phyloP scores from a whole-genome alignment of 1,140 invertebrate species.

The Capitella teleta region DNA sequence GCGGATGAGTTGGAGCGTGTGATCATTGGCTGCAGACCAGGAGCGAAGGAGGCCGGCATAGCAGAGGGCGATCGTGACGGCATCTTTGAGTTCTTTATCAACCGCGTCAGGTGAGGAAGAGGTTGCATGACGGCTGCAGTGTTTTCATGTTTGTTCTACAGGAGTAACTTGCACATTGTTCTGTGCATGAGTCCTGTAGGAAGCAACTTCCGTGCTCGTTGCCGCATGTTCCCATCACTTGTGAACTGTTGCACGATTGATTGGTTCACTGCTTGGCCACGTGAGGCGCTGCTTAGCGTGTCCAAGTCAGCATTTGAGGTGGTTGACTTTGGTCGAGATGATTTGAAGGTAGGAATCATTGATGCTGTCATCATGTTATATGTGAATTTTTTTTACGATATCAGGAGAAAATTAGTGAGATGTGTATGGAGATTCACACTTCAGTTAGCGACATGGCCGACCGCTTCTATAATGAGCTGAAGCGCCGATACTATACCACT shows the following conservation, averaged over 20 bases:
- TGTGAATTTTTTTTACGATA: slow-evolving; percentile 5
- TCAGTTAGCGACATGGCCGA: slow-evolving; percentile 64
- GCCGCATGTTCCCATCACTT: slow-evolving; percentile 44
- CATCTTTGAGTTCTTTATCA: slow-evolving; percentile 53
- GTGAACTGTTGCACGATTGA: slow-evolving; percentile 46
- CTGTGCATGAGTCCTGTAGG: slow-evolving; percentile 49
- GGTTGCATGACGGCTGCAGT: not conserved
- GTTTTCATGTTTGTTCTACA: slow-evolving; percentile 14
- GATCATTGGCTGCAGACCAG: slow-evolving; percentile 55
- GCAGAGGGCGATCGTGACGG: slow-evolving; percentile 57
- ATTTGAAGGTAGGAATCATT: slow-evolving; percentile 25
- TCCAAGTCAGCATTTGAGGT: slow-evolving; percentile 43
- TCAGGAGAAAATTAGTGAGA: slow-evolving; percentile 32
- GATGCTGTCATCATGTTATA: not conserved
- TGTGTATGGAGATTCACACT: slow-evolving; percentile 55
- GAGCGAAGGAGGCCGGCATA: slow-evolving; percentile 60
- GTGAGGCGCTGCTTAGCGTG: slow-evolving; percentile 47
- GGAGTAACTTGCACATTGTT: slow-evolving; percentile 43
- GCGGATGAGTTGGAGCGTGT: slow-evolving; percentile 71
- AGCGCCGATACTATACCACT: slow-evolving; percentile 74
- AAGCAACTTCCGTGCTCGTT: slow-evolving; percentile 60
- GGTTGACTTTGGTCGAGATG: slow-evolving; percentile 31
- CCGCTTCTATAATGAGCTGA: slow-evolving; percentile 66
- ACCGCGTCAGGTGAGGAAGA: slow-evolving; percentile 34
- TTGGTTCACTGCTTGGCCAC: slow-evolving; percentile 51